Evolutionary conservation across 2,888 invertebrate genomes (phyloP), one percentile per base, ranked within the genome.

Genomic region (Trypoxylon attenuatum): DNA sequence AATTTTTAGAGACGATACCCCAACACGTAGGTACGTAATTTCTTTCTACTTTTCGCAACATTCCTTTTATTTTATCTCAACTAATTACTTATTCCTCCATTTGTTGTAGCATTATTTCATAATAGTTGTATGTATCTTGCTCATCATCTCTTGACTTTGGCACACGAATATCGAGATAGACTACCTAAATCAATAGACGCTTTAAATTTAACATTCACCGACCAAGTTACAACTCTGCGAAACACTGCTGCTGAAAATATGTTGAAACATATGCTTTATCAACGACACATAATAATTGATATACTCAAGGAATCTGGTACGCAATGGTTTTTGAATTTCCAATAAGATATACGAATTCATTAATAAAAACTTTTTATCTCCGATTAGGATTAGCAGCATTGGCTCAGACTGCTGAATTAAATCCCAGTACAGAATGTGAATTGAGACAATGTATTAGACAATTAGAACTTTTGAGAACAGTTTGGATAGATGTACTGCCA

Each of bases 91-190:
- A n/a, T n/a, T n/a, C n/a, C n/a, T n/a, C n/a, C n/a, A n/a, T n/a
- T n/a, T n/a, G 23, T 63, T 62, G 49, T 87, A 92, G 96, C 94
- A 4, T 84, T 96, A 21, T 94, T 94, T 82, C 93, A 97, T 88
- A 98, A 98, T 88, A 97, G 98, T 87, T 96, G 96, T 84, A 92
- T 94, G 92, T 97, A 92, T 82, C 88, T 98, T 8, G 92, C 94
- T 0, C 94, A 96, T 87, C 90, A 92, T 77, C 88, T 94, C 55
- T 89, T 91, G 55, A 90, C 91, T 0, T 88, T 94, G 78, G 92
- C 92, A 0, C 90, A 91, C 77, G 91, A 91, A 81, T 95, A 94
- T 90, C 88, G 90, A 39, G 88, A 89, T 1, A 90, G 90, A 53
- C 89, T 94, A 80, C 90, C 91, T 1, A 87, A 88, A 0, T 86